Evolutionary conservation across 1,140 invertebrate species (phyloP), one percentile per base, ranked within the genome.

Genomic region (Triops longicaudatus): DNA sequence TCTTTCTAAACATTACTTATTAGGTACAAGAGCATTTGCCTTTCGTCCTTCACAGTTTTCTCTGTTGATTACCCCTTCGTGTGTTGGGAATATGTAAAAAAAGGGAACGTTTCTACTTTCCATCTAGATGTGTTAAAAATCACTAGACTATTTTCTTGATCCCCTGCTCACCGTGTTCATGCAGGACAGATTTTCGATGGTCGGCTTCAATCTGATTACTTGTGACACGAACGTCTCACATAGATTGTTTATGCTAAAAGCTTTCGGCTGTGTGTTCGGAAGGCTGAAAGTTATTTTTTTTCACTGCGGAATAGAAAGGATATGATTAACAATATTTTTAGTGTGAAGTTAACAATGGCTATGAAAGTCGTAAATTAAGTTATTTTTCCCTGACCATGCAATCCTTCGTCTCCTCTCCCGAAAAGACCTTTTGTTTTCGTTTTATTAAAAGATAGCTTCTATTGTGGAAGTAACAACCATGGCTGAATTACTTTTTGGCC

Each of bases 311-410:
- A 63, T 6, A 63, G 50, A 9, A 63, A n/a, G 50, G 50, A 63
- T 22, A 14, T 37, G 31, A 37, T 37, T 37, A 37, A 63, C 10
- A 63, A 63, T 17, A 63, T 17, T 63, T 17, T 17, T 63, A 63
- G 10, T 63, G 50, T 63, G 6, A 22, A 14, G 22, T n/a, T 63
- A 63, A 63, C 50, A 63, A 63, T 63, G 50, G 50, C 50, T 63
- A n/a, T 63, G 50, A 63, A 17, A 63, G 50, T 17, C 9, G 50
- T 63, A 63, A 63, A 63, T 63, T 63, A 63, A 63, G 50, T 63
- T 63, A 63, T 63, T 63, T 63, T 63, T 63, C 7, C 50, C 50
- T 63, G 50, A 63, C 50, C n/a, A 63, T 10, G 50, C 50, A 63
- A 22, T 63, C 50, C 50, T 63, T 63, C 50, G 50, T 63, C 50